Conservation (phyloP, 2,113 vertebrate species). For the Myocastor coypus region DNA sequence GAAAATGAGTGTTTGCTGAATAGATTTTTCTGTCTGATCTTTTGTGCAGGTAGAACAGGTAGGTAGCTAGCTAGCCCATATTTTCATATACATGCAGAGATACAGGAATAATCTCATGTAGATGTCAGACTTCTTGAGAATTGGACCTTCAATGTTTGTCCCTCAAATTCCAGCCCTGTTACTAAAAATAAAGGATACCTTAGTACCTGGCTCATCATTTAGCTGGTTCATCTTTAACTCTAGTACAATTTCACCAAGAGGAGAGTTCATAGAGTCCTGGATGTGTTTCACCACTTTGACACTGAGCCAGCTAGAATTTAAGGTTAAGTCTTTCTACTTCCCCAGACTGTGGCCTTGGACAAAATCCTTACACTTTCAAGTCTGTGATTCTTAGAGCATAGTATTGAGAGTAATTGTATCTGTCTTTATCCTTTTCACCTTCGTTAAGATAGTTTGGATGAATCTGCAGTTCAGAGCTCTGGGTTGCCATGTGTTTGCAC, state of each 20-base stretch:
- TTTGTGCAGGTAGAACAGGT: not conserved
- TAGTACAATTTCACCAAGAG: not conserved
- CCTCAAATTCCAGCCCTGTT: not conserved
- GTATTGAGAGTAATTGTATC: too few species aligned
- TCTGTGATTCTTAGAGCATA: not conserved
- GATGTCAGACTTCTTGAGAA: not conserved
- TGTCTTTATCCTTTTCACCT: not conserved
- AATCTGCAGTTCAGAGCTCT: not conserved
- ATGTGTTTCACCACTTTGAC: not conserved
- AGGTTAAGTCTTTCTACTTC: too few species aligned
- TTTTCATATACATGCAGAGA: not conserved
- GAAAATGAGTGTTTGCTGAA: not conserved
- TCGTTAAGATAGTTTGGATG: not conserved
- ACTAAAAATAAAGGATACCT: not conserved
- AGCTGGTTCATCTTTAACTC: not conserved
- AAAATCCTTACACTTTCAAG: not conserved
- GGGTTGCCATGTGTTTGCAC: fast-evolving
- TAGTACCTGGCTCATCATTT: not conserved
- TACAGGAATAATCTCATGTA: not conserved
- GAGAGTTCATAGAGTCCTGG: not conserved
- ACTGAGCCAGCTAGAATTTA: not conserved
- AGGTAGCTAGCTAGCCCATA: not conserved
- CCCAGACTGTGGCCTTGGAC: not conserved
- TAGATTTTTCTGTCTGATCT: not conserved
- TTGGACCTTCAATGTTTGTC: not conserved